These are phyloP conservation scores for Anas capensis DNA, from an alignment of 2,797 vertebrate genomes.

Conservation along the genomic window DNA sequence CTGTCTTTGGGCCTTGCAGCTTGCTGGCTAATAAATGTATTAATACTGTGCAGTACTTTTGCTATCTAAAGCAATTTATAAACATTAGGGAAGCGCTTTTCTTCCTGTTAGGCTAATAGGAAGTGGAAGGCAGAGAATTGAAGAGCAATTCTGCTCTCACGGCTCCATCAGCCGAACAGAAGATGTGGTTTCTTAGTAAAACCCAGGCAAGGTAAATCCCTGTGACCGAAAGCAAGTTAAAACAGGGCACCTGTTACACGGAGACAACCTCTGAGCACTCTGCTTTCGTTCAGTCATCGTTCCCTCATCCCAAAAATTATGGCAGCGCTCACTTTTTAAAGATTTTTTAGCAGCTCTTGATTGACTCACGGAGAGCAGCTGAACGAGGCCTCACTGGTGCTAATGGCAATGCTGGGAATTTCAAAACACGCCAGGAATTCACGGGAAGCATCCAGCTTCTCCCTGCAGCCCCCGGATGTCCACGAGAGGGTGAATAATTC, in stretches of 20 bases:
- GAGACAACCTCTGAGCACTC: not conserved
- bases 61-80: slow-evolving; percentile 9
- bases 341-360: not conserved
- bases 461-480: not conserved
- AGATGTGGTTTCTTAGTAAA: not conserved
- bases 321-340: not conserved
- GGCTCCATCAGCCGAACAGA: not conserved
- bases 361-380: not conserved
- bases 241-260: not conserved
- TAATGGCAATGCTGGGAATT: not conserved
- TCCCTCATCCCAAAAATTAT: not conserved
- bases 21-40: slow-evolving; percentile 34
- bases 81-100: not conserved
- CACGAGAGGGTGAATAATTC: not conserved
- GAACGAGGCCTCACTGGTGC: not conserved
- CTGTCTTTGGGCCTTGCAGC: not conserved
- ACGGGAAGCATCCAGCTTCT: not conserved
- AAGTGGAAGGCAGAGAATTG: not conserved
- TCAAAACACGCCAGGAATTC: not conserved
- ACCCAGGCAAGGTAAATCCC: not conserved
- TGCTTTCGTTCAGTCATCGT: not conserved
- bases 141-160: not conserved
- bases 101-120: not conserved
- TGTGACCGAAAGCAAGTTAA: not conserved
- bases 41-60: not conserved